These are phyloP conservation scores for Globicephala melas DNA, from an alignment of 2,113 vertebrate species.

Conservation along the genomic window DNA sequence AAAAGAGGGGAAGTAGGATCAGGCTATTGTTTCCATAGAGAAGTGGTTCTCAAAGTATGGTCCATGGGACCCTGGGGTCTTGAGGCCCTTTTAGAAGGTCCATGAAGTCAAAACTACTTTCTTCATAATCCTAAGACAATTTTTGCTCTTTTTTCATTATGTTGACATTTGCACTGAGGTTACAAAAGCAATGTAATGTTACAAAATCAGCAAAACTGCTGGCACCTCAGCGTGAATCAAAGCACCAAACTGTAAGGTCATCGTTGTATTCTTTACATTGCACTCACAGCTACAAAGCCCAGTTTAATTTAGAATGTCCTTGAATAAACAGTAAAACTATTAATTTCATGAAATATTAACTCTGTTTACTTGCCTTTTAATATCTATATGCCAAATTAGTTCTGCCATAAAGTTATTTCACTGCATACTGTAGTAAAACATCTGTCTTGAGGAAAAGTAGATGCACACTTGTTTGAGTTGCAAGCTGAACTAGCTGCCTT, in stretches of 20 bases:
- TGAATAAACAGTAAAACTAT: background rate
- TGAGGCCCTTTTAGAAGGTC: background rate
- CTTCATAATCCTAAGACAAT: background rate
- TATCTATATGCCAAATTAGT: background rate
- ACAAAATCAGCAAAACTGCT: background rate
- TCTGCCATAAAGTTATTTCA: background rate
- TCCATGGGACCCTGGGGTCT: background rate
- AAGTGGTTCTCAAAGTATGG: background rate
- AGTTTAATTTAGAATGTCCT: background rate
- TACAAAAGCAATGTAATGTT: background rate
- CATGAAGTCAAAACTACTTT: background rate
- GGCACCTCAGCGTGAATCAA: background rate
- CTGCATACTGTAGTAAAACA: background rate
- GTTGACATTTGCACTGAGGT: background rate
- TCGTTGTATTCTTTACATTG: background rate
- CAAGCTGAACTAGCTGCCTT: background rate
- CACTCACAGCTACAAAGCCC: background rate
- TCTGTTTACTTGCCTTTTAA: background rate
- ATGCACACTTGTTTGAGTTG: background rate
- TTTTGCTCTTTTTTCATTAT: background rate
- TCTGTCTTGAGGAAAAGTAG: background rate
- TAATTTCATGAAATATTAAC: background rate
- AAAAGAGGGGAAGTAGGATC: background rate
- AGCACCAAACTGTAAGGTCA: background rate
- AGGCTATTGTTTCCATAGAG: background rate